Evolutionary conservation across 2,888 invertebrate species (phyloP).

Genomic region (Rhamnusium bicolor): DNA sequence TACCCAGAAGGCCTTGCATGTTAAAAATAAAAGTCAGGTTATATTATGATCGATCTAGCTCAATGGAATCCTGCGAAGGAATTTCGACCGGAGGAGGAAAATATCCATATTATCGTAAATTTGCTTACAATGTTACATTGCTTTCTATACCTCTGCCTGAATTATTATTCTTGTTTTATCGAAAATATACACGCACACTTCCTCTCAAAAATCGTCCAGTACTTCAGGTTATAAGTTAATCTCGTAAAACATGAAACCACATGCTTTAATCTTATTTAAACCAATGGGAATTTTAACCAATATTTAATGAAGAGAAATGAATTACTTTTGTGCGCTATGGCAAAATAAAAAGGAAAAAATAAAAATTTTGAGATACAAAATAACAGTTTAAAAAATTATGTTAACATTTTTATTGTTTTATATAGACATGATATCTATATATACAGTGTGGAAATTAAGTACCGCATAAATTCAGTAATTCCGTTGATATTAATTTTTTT

Average conservation of each 20-base stretch:
- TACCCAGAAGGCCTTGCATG: slow-evolving; percentile 3
- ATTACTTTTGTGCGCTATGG: too few relatives aligned
- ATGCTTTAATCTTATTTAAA: neutral
- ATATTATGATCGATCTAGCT: slow-evolving; percentile 1
- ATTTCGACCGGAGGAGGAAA: slow-evolving; percentile 25
- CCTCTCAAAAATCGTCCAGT: neutral
- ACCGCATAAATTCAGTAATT: too few relatives aligned
- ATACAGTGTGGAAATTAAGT: too few relatives aligned
- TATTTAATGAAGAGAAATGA: too few relatives aligned
- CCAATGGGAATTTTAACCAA: neutral
- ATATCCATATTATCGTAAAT: slow-evolving; percentile 33
- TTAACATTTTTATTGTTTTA: too few relatives aligned
- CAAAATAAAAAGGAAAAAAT: too few relatives aligned
- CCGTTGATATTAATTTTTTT: too few relatives aligned
- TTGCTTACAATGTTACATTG: slow-evolving; percentile 21
- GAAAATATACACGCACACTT: slow-evolving; percentile 19
- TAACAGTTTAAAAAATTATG: too few relatives aligned
- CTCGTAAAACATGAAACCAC: neutral
- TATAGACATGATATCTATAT: too few relatives aligned
- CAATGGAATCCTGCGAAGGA: slow-evolving; percentile 7
- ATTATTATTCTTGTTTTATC: slow-evolving; percentile 22
- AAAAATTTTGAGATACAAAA: too few relatives aligned
- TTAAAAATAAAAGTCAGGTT: slow-evolving; percentile 9
- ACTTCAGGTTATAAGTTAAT: neutral
- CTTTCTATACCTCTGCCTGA: neutral